These are phyloP conservation scores for Malachius bipustulatus DNA, from an alignment of 2,888 invertebrate genomes.

Conservation along the genomic window DNA sequence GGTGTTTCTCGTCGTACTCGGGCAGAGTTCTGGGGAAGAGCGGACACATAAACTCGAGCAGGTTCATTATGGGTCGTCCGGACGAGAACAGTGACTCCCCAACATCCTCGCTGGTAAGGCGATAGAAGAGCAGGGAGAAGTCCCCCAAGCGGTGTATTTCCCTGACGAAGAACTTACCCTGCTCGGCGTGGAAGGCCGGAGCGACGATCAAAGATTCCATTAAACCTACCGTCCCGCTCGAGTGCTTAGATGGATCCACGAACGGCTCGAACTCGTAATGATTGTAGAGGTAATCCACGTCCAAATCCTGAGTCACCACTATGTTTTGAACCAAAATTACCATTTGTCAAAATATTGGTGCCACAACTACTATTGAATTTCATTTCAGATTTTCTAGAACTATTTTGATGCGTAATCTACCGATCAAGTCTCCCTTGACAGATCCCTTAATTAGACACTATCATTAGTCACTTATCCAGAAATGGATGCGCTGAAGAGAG, in stretches of 20 bases:
- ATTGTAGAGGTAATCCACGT: conserved; percentile 29
- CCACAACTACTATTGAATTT: too few relatives aligned
- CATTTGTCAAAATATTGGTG: too few relatives aligned
- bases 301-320: conserved; percentile 28
- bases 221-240: conserved; percentile 32
- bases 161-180: conserved; percentile 45
- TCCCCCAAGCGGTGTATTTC: conserved; percentile 48
- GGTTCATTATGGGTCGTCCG: conserved; percentile 22
- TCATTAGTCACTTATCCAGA: too few relatives aligned
- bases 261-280: conserved; percentile 36
- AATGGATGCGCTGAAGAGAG: too few relatives aligned
- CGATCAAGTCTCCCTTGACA: too few relatives aligned
- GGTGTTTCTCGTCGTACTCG: conserved; percentile 21
- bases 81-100: background rate
- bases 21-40: conserved; percentile 24
- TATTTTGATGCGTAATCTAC: too few relatives aligned
- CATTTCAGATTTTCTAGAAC: too few relatives aligned
- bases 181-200: conserved; percentile 47
- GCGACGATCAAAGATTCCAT: conserved; percentile 42
- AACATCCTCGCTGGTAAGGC: conserved; percentile 38
- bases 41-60: conserved; percentile 25
- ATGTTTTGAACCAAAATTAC: too few relatives aligned
- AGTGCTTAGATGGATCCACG: conserved; percentile 27
- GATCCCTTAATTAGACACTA: too few relatives aligned
- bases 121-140: conserved; percentile 44